A percentile compares a stretch with the other conserved stretches of the same genome.
Evolutionary conservation across 2,888 invertebrate genomes (phyloP).

Genomic region (Drosophila cognata): DNA sequence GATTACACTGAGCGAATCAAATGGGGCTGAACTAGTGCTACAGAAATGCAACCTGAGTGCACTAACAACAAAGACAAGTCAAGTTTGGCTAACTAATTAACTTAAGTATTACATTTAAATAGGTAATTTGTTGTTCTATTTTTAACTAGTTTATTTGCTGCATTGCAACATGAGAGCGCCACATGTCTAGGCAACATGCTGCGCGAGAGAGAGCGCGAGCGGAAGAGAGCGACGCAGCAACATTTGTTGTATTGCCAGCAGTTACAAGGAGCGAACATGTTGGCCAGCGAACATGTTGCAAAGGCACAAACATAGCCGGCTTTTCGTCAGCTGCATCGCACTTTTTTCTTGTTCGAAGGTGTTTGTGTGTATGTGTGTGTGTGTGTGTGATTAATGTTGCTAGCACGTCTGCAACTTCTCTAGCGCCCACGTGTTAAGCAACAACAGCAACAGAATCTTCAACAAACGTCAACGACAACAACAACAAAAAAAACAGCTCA

Average conservation of each 20-base stretch:
- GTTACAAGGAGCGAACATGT: slow-evolving; percentile 33
- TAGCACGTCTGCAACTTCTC: slow-evolving; percentile 35
- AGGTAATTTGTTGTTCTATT: neutral
- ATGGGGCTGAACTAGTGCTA: neutral
- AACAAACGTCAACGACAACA: slow-evolving; percentile 31
- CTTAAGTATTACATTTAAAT: neutral
- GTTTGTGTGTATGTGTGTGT: slow-evolving; percentile 2
- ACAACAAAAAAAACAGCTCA: neutral
- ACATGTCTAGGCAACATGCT: slow-evolving; percentile 64
- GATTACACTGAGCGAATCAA: slow-evolving; percentile 47
- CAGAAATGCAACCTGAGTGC: neutral
- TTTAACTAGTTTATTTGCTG: neutral
- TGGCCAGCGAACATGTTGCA: slow-evolving; percentile 24
- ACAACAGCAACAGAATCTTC: slow-evolving; percentile 29
- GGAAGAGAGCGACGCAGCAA: slow-evolving; percentile 28
- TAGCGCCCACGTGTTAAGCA: slow-evolving; percentile 37
- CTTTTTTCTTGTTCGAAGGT: slow-evolving; percentile 21
- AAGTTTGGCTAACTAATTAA: neutral
- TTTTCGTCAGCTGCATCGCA: slow-evolving; percentile 20
- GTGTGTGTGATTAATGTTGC: slow-evolving; percentile 41
- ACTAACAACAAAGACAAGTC: neutral
- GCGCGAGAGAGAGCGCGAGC: slow-evolving; percentile 25
- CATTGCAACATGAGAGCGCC: slow-evolving; percentile 32
- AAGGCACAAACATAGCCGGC: slow-evolving; percentile 37
- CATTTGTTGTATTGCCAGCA: slow-evolving; percentile 23